Evolutionary conservation across 2,888 invertebrate genomes (phyloP).

Genomic region (Arrhopalites spinosus): DNA sequence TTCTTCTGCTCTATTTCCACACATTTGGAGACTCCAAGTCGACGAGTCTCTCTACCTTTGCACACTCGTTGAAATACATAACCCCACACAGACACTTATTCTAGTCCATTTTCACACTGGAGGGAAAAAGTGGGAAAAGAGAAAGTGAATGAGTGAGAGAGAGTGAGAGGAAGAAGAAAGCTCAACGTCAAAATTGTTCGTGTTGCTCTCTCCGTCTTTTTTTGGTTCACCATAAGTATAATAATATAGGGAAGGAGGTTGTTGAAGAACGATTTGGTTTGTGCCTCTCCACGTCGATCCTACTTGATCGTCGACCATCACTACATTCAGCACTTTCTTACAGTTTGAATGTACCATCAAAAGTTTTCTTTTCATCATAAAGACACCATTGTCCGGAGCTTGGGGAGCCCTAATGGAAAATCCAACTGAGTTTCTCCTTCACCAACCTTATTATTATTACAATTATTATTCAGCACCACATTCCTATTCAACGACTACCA

Average conservation of each 20-base stretch:
- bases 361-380: conserved; percentile 18
- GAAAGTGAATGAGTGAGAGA: neutral
- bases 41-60: too few relatives aligned
- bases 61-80: too few relatives aligned
- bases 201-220: neutral
- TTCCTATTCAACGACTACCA: too few relatives aligned
- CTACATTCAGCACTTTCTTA: too few relatives aligned
- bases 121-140: neutral
- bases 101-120: neutral
- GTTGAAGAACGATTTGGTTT: too few relatives aligned
- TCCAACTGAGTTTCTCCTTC: neutral
- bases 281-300: too few relatives aligned
- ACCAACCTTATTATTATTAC: neutral
- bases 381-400: conserved; percentile 4
- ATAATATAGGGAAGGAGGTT: too few relatives aligned
- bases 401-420: conserved; percentile 6
- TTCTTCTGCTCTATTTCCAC: conserved; percentile 14
- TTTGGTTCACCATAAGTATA: too few relatives aligned
- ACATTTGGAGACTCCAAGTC: neutral
- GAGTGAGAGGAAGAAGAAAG: neutral
- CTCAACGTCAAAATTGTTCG: neutral
- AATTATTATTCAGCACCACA: neutral
- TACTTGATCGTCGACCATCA: too few relatives aligned
- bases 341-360: conserved; percentile 1
- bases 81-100: neutral